Base-by-base conservation (phyloP, 2,888 invertebrate genomes). In the Diarsia dahlii region DNA sequence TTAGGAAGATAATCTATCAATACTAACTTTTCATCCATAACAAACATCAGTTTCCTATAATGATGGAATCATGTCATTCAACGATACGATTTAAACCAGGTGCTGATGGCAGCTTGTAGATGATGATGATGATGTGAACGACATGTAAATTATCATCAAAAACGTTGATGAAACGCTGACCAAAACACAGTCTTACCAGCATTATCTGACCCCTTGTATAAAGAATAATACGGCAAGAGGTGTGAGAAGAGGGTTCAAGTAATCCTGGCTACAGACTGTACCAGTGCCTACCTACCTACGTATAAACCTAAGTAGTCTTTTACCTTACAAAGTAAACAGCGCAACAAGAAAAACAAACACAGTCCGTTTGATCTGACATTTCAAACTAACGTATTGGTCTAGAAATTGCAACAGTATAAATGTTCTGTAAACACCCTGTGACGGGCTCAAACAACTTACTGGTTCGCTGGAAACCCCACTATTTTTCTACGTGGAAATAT, bases 321-420 rank as follows among this genome's bases (percentile, higher is more conserved):
- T 56, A 62, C 67, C 72, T 50, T 48, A 58, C 73, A 15, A 18
- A 75, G 52, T 80, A 84, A 76, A 84, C 80, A 76, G 60, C 66
- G 56, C 28, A 54, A 50, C 50, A 80, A 71, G 67, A 68, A 80
- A 72, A 71, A 84, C 71, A 84, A 84, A 84, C 76, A 83, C n/a
- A 48, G 1, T 28, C 39, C 76, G 63, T 86, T 86, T 84, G 86
- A 84, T 84, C 84, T 77, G 72, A 64, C 82, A 45, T 81, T 75
- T 71, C 48, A 65, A 71, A 65, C 45, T 46, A 64, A 81, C 58
- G 34, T 81, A 81, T 81, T 39, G 65, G 48, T 81, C 48, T 60
- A 34, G 60, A 48, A 69, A 75, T 78, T 81, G 65, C 65, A 52
- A 46, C 64, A 60, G 23, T 60, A 63, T 81, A 81, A 64, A 58